A percentile compares a stretch with the other conserved stretches of the same genome.
These are phyloP conservation scores for Perca flavescens DNA, from an alignment of 2,113 vertebrate genomes.

Conservation along the genomic window DNA sequence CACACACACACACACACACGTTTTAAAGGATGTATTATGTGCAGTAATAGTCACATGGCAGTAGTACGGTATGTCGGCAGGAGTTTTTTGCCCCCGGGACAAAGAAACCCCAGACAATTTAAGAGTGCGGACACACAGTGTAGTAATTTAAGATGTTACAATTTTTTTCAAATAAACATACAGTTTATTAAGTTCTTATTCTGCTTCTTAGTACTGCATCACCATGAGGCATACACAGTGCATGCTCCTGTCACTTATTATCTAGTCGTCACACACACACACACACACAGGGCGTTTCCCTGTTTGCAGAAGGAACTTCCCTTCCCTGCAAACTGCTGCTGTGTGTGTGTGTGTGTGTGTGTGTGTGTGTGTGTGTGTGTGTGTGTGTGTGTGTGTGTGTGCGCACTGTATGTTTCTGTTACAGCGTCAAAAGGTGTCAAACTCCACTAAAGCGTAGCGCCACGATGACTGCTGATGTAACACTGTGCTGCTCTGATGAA, in stretches of 20 bases:
- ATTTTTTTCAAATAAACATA: background rate
- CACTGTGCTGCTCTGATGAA: conserved; percentile 19
- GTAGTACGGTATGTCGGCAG: conserved; percentile 3
- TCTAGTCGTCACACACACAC: conserved; percentile 12
- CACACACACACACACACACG: too few species aligned
- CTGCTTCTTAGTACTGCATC: background rate
- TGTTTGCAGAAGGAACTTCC: conserved; percentile 76
- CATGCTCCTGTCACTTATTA: too few species aligned
- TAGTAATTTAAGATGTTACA: background rate
- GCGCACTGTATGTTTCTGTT: background rate
- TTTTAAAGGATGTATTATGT: conserved; percentile 38
- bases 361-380: conserved; percentile 34
- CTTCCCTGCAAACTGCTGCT: conserved; percentile 54
- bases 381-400: conserved; percentile 23
- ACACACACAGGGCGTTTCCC: conserved; percentile 69
- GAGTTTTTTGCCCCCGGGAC: background rate
- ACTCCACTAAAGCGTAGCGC: background rate
- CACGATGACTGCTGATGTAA: conserved; percentile 22
- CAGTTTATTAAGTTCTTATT: background rate
- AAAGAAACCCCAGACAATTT: background rate
- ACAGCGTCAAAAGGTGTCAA: conserved; percentile 18
- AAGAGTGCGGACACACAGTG: too few species aligned
- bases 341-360: background rate
- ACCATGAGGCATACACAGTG: background rate
- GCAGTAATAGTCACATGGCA: conserved; percentile 35